phyloP scores from a whole-genome alignment of 2,797 vertebrate genomes.

The Lithobates sylvaticus region DNA sequence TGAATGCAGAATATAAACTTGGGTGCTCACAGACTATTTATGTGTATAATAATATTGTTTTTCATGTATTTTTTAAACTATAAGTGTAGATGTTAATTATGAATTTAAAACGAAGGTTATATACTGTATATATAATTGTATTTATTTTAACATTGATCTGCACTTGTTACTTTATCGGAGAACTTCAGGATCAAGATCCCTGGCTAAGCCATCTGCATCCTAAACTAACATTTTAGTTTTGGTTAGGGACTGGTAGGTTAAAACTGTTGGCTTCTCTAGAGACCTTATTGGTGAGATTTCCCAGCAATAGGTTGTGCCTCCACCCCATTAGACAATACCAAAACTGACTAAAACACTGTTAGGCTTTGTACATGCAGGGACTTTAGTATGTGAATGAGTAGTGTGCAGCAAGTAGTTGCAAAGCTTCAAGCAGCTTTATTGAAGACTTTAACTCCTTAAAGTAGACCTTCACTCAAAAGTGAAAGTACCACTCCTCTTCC shows the following conservation, averaged over 20 bases:
- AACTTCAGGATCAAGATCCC: background rate
- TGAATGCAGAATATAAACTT: background rate
- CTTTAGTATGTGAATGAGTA: too few species aligned
- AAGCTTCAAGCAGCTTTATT: too few species aligned
- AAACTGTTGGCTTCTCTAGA: background rate
- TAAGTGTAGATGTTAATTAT: background rate
- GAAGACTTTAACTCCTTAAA: too few species aligned
- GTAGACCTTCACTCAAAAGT: too few species aligned
- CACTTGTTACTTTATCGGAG: background rate
- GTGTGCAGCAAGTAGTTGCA: too few species aligned
- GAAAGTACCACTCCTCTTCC: too few species aligned
- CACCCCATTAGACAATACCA: background rate
- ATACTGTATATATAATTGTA: too few species aligned
- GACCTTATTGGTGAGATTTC: background rate
- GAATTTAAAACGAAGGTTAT: too few species aligned
- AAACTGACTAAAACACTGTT: too few species aligned
- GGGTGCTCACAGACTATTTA: background rate
- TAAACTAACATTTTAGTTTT: background rate
- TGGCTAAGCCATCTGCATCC: background rate
- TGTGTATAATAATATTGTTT: background rate
- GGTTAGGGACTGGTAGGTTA: background rate
- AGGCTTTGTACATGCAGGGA: too few species aligned
- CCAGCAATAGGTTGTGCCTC: background rate
- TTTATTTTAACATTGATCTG: background rate
- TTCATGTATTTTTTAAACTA: conserved; percentile 30